Base-by-base conservation (phyloP, 1,140 invertebrate species). In the Leucophenga varia region DNA sequence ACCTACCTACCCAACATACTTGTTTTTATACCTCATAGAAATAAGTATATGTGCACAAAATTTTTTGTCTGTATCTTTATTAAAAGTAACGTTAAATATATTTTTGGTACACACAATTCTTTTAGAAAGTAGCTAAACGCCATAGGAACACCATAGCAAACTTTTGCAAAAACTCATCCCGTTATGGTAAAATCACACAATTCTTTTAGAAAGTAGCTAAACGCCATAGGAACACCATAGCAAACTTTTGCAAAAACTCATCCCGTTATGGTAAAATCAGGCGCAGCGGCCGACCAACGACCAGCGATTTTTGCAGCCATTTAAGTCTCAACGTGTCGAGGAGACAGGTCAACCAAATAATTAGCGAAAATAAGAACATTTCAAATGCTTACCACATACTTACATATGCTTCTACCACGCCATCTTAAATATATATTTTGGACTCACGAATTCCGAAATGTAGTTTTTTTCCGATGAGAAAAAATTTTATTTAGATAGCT, bases 281-380 rank as follows among this genome's bases (percentile, higher is more conserved):
- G 76, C 93, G 3, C 87, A 90, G 69, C 32, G 79, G 86, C 92
- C 1, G 77, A 82, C 28, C 49, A 93, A 90, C 77, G 95, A 94
- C 61, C 80, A 80, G 28, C 78, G 72, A 46, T 80, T 39, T 61
- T 61, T 22, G 32, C 6, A n/a, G 32, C 13, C 32, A 64, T 70
- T 46, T 58, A 56, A 39, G 59, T 49, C 42, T 64, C 81, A 65
- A 52, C 64, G 43, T 47, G 76, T 77, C 37, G 74, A 77, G n/a
- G 81, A 82, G 30, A 80, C 79, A 45, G 78, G 79, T 12, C 79
- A 82, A 41, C 80, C 84, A 22, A 89, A 92, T 61, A 91, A 93
- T 64, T 77, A 84, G 12, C 10, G 22, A 25, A 25, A 25, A 25
- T 25, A 25, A 6, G 22, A 5, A 25, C 22, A 10, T 25, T 44